Base-by-base conservation (phyloP, 2,888 invertebrate genomes). In the Eubasilissa splendida region DNA sequence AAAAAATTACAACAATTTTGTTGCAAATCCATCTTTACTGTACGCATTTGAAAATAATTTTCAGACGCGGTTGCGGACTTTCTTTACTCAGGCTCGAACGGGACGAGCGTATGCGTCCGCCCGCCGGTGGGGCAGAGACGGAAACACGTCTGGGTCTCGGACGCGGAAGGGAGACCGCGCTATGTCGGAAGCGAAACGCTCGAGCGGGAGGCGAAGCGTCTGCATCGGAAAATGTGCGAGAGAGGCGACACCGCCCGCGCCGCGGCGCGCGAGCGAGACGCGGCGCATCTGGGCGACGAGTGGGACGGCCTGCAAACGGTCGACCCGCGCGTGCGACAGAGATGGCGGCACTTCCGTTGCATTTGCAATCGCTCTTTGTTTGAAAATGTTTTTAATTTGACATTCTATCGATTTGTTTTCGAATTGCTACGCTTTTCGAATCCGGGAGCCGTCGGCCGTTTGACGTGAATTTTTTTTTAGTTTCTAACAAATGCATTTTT, bases 211-310 rank as follows among this genome's bases (percentile, higher is more conserved):
- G 50, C 68, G 1, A 68, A n/a, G 68, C 68, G 68, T 68, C 68
- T 68, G 68, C 68, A 68, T 68, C 68, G 68, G 68, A 68, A 68
- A 68, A 68, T 68, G 68, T 14, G 52, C 52, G 50, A 68, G 12
- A 68, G 52, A 9, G 68, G 50, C 52, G n/a, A 10, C 14, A 50
- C 14, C 33, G 11, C 11, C 4, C 9, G 68, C 12, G 50, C 10
- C 14, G 4, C 10, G 54, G 71, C 12, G 33, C 54, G 71, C 56
- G 56, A 71, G 71, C 9, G 71, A 12, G 71, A 71, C 71, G n/a
- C 11, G 14, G 9, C 22, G 54, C 31, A 53, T 54, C 71, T 53
- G 54, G 71, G 68, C 68, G 71, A 56, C 10, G 53, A 71, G 54
- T 56, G 56, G 56, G 56, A n/a, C 71, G 53, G 71, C 33, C 68